phyloP scores from a whole-genome alignment of 1,140 invertebrate species.

The Drosophila carrolli region DNA sequence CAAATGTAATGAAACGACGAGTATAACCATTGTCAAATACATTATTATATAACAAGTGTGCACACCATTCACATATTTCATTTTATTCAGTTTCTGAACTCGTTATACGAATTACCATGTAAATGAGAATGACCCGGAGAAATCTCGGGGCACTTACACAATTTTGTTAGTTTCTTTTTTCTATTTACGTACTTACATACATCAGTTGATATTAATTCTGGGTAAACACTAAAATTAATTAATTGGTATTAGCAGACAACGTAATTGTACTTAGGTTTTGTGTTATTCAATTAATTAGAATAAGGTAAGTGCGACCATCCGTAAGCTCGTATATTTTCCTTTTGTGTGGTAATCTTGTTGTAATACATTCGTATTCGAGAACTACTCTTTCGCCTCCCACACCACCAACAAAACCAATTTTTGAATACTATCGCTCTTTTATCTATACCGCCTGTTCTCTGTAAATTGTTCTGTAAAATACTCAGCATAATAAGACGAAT shows the following conservation, averaged over 20 bases:
- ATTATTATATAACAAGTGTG: constrained; percentile 30
- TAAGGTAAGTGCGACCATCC: constrained; percentile 69
- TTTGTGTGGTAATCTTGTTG: constrained; percentile 69
- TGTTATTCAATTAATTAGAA: constrained; percentile 50
- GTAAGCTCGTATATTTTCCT: constrained; percentile 41
- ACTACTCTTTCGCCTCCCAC: constrained; percentile 26
- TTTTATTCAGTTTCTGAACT: constrained; percentile 29
- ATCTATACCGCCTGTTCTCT: constrained; percentile 7
- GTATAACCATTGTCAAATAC: constrained; percentile 27
- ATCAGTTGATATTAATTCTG: constrained; percentile 36
- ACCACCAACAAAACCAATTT: constrained; percentile 43
- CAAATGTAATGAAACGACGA: constrained; percentile 56
- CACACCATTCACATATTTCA: constrained; percentile 51
- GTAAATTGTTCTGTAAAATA: constrained; percentile 15
- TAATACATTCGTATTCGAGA: constrained; percentile 65
- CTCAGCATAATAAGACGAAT: constrained; percentile 7
- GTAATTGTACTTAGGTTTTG: constrained; percentile 54
- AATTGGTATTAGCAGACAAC: constrained; percentile 55
- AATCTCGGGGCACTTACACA: not conserved
- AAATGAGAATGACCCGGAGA: not conserved
- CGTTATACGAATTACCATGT: constrained; percentile 4
- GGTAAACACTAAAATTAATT: constrained; percentile 39
- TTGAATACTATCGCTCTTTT: constrained; percentile 36
- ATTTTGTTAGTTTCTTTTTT: constrained; percentile 7
- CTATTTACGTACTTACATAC: constrained; percentile 8